phyloP scores from a whole-genome alignment of 2,888 invertebrate species.

The Callinectes sapidus region DNA sequence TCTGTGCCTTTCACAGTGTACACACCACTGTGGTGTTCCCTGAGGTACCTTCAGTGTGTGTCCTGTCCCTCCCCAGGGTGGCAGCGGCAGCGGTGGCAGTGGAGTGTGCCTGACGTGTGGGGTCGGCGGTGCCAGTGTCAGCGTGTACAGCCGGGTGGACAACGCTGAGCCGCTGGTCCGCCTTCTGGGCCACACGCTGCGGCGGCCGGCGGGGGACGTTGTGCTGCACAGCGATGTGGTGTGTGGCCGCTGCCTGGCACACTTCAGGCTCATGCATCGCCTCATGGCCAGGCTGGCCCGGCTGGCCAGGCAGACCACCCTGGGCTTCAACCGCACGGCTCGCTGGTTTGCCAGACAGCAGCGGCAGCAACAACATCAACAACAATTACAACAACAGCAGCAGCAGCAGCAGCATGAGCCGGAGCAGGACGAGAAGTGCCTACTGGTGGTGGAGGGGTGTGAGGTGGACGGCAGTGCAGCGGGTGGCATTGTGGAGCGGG shows the following conservation, averaged over 20 bases:
- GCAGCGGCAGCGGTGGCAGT: not conserved
- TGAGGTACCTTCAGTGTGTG: no score
- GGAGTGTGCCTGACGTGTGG: not conserved
- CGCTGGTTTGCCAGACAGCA: not conserved
- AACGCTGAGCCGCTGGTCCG: slow-evolving; percentile 10
- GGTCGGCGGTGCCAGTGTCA: not conserved
- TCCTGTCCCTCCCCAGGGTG: not conserved
- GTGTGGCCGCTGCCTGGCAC: not conserved
- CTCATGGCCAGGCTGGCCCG: not conserved
- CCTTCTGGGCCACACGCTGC: slow-evolving; percentile 4
- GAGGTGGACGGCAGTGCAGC: not conserved
- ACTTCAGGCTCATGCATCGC: slow-evolving; percentile 18
- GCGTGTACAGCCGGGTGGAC: slow-evolving; percentile 32
- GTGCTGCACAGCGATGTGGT: not conserved
- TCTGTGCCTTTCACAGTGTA: no score
- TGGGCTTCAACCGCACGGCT: not conserved
- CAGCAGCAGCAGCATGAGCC: not conserved
- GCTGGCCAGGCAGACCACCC: not conserved
- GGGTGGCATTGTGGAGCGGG: slow-evolving; percentile 27
- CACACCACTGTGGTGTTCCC: no score
- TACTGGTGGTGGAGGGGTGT: slow-evolving; percentile 26
- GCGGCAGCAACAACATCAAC: not conserved
- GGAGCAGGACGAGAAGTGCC: not conserved
- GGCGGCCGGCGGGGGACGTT: slow-evolving; percentile 7
- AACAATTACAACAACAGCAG: not conserved